phyloP scores from a whole-genome alignment of 2,113 vertebrate genomes.

The Burhinus bistriatus region DNA sequence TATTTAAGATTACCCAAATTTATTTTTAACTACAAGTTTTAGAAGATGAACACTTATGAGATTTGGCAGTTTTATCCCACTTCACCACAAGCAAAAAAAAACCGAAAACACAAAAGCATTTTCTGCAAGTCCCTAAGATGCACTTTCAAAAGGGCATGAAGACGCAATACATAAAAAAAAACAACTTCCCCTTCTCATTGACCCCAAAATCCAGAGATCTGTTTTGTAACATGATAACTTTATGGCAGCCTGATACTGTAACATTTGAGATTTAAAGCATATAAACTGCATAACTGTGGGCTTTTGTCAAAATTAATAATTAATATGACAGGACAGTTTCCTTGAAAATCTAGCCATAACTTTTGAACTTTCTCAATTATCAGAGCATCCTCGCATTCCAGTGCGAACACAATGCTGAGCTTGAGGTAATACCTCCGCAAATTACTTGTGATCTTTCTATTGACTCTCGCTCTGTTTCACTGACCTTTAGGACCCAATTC shows the following conservation, averaged over 20 bases:
- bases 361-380: neutral
- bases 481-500: neutral
- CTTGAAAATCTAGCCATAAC: neutral
- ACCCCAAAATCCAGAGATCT: neutral
- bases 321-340: neutral
- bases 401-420: neutral
- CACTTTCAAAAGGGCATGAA: fast-evolving
- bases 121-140: neutral
- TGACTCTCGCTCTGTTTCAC: neutral
- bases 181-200: neutral
- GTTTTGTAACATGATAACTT: neutral
- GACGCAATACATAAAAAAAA: fast-evolving
- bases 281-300: neutral
- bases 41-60: neutral
- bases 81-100: neutral
- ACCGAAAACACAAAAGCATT: fast-evolving
- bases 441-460: neutral
- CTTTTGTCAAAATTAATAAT: neutral
- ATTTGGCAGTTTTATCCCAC: fast-evolving
- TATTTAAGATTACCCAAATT: neutral
- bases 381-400: neutral
- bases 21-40: neutral
- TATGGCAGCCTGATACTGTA: neutral
- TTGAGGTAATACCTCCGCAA: neutral
- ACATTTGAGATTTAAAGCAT: neutral